These are phyloP conservation scores for Lucilia cuprina DNA, from an alignment of 1,140 invertebrate species.

Conservation along the genomic window DNA sequence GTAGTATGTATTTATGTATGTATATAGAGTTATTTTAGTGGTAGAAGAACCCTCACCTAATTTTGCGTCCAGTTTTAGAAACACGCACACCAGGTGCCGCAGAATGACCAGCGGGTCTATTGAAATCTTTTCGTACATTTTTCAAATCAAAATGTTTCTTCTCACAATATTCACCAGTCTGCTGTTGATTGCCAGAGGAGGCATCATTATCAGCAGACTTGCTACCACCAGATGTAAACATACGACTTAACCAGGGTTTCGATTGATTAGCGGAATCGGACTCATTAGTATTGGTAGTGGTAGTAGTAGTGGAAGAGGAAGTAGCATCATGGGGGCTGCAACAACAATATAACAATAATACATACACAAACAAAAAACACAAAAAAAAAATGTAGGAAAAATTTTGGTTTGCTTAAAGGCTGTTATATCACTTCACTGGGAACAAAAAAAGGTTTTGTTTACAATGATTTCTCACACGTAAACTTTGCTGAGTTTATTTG, in stretches of 20 bases:
- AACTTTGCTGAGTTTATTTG: background rate
- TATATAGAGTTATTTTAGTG: slow-evolving; percentile 13
- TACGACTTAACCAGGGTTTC: slow-evolving; percentile 61
- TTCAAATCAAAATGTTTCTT: slow-evolving; percentile 61
- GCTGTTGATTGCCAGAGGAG: slow-evolving; percentile 6
- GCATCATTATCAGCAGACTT: slow-evolving; percentile 39
- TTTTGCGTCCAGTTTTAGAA: slow-evolving; percentile 61
- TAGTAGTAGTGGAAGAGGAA: slow-evolving; percentile 54
- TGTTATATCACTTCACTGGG: background rate
- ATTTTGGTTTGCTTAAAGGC: background rate
- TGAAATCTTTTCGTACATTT: slow-evolving; percentile 59
- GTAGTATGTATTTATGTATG: background rate
- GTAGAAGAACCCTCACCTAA: slow-evolving; percentile 59
- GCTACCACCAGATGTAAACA: slow-evolving; percentile 49
- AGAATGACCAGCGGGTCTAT: slow-evolving; percentile 55
- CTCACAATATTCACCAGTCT: slow-evolving; percentile 50
- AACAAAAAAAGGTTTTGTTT: background rate
- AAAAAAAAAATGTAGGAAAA: background rate
- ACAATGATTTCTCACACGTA: background rate
- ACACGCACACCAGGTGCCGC: slow-evolving; percentile 53
- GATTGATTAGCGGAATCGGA: slow-evolving; percentile 52
- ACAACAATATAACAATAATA: slow-evolving; percentile 51
- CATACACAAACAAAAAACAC: slow-evolving; percentile 34
- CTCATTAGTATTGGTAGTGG: slow-evolving; percentile 54
- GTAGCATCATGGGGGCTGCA: slow-evolving; percentile 60